A percentile compares a stretch with the other conserved stretches of the same genome.
These are phyloP conservation scores for Onthophagus sagittarius DNA, from an alignment of 2,888 invertebrate genomes.

Conservation along the genomic window DNA sequence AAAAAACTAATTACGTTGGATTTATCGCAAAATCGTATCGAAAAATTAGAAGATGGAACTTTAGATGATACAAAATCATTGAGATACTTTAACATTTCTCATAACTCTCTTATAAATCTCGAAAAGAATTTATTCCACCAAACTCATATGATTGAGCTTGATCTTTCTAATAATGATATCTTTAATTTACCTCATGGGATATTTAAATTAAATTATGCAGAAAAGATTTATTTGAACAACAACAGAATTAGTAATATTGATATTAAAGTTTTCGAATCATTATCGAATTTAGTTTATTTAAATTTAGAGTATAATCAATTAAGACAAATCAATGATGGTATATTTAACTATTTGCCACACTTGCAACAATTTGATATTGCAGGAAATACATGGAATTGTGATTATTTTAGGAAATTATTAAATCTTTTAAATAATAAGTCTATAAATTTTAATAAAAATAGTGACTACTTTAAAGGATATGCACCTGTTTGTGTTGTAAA, in stretches of 20 bases:
- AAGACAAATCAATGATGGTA: slow-evolving; percentile 27
- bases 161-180: slow-evolving; percentile 31
- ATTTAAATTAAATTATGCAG: slow-evolving; percentile 28
- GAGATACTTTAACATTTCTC: slow-evolving; percentile 29
- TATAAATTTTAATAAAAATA: not conserved
- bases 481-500: not conserved
- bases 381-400: slow-evolving; percentile 34
- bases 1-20: slow-evolving; percentile 26
- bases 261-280: slow-evolving; percentile 25
- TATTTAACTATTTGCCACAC: slow-evolving; percentile 29
- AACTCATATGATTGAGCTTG: slow-evolving; percentile 27
- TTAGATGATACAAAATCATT: slow-evolving; percentile 26
- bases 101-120: slow-evolving; percentile 26
- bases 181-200: slow-evolving; percentile 24
- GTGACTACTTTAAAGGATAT: not conserved
- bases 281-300: slow-evolving; percentile 25
- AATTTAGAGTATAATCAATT: slow-evolving; percentile 31
- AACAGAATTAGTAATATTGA: slow-evolving; percentile 31
- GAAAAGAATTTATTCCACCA: slow-evolving; percentile 28
- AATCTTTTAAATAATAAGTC: not conserved
- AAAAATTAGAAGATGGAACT: slow-evolving; percentile 21
- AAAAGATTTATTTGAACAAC: slow-evolving; percentile 26
- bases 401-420: slow-evolving; percentile 28
- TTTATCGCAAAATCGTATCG: slow-evolving; percentile 28
- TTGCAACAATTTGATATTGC: slow-evolving; percentile 30